phyloP scores from a whole-genome alignment of 1,140 invertebrate species.

The Drosophila equinoxialis region DNA sequence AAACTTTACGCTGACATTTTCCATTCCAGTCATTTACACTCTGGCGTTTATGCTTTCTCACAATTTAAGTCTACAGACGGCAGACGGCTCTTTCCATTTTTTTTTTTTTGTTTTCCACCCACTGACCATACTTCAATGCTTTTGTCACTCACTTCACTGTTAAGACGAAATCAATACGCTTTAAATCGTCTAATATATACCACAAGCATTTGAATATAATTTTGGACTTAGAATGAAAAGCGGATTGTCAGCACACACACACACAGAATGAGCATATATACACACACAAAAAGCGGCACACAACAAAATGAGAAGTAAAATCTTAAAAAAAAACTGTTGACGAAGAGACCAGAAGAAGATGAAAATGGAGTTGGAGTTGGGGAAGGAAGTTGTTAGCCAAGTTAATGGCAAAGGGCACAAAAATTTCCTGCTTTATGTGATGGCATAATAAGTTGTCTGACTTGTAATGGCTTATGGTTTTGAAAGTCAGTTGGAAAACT shows the following conservation, averaged over 20 bases:
- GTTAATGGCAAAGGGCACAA: slow-evolving; percentile 9
- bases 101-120: not conserved
- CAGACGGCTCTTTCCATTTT: not conserved
- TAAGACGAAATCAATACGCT: slow-evolving; percentile 47
- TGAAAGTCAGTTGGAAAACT: not conserved
- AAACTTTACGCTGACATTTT: slow-evolving; percentile 11
- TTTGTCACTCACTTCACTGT: slow-evolving; percentile 21
- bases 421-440: not conserved
- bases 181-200: slow-evolving; percentile 36
- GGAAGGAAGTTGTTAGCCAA: slow-evolving; percentile 10
- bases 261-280: not conserved
- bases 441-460: not conserved
- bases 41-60: not conserved
- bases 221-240: slow-evolving; percentile 37
- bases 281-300: not conserved
- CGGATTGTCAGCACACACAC: slow-evolving; percentile 23
- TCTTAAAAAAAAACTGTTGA: slow-evolving; percentile 22
- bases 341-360: not conserved
- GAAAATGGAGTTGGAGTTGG: not conserved
- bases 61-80: not conserved
- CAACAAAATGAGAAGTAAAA: slow-evolving; percentile 26
- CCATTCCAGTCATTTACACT: slow-evolving; percentile 4
- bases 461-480: slow-evolving; percentile 5
- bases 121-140: not conserved
- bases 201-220: slow-evolving; percentile 50